Evolutionary conservation across 2,113 vertebrate species (phyloP).

Genomic region (Phaethon lepturus): DNA sequence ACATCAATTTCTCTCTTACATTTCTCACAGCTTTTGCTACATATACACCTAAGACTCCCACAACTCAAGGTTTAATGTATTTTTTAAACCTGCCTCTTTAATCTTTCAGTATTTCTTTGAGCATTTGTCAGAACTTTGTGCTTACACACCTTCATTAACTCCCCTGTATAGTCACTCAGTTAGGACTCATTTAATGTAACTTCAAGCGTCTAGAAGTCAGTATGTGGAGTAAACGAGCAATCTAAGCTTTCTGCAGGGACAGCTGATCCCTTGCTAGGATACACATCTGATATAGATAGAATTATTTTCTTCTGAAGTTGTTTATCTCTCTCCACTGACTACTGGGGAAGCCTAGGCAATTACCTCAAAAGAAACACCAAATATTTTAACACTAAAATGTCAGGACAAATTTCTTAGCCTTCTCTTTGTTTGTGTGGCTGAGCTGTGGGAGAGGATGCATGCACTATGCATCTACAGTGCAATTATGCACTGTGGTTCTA

Average conservation of each 20-base stretch:
- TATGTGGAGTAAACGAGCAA: slow-evolving; percentile 14
- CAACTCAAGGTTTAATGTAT: slow-evolving; percentile 61
- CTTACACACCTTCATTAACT: slow-evolving; percentile 53
- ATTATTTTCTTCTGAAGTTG: slow-evolving; percentile 51
- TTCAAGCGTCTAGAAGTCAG: slow-evolving; percentile 2
- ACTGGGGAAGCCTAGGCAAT: neutral
- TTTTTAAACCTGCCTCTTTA: slow-evolving; percentile 63
- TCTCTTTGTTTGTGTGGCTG: neutral
- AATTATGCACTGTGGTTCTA: no score
- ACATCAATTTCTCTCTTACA: neutral
- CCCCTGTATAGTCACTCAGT: neutral
- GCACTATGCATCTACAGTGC: no score
- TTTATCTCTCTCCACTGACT: slow-evolving; percentile 26
- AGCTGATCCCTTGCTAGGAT: slow-evolving; percentile 28
- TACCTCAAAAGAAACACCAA: slow-evolving; percentile 36
- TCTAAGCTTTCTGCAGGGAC: slow-evolving; percentile 44
- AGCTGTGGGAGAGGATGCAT: neutral
- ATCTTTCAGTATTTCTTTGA: slow-evolving; percentile 59
- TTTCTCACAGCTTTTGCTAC: neutral
- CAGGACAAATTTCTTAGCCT: neutral
- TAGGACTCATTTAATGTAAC: slow-evolving; percentile 21
- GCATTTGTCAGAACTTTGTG: slow-evolving; percentile 55
- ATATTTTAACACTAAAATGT: slow-evolving; percentile 45
- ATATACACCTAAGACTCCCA: neutral
- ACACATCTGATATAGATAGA: neutral